Percentiles rank a stretch among this genome's conserved stretches.
Evolutionary conservation across 2,797 vertebrate genomes (phyloP).

Genomic region (Oryzias sinensis): DNA sequence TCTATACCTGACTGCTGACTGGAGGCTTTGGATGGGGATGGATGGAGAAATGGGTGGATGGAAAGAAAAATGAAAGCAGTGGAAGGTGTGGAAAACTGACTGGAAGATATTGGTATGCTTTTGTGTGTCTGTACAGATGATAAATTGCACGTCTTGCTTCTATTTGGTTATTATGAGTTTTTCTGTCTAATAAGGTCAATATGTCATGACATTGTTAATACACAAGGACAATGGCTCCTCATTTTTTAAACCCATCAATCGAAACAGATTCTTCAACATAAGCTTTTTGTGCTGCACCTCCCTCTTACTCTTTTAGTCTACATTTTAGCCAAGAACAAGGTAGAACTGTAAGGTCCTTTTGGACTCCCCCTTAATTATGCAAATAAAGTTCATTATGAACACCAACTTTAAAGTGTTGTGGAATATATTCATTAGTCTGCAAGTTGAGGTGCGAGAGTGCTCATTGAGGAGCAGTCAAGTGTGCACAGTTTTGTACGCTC

Average conservation of each 20-base stretch:
- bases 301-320: slow-evolving; percentile 23
- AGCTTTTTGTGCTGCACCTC: slow-evolving; percentile 37
- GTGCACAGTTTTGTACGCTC: slow-evolving; percentile 33
- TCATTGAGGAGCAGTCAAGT: slow-evolving; percentile 52
- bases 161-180: background rate
- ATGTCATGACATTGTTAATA: slow-evolving; percentile 36
- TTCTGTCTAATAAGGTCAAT: slow-evolving; percentile 6
- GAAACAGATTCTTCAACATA: slow-evolving; percentile 46
- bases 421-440: slow-evolving; percentile 64
- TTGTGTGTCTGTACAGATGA: slow-evolving; percentile 34
- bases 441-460: slow-evolving; percentile 32
- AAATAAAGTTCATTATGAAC: slow-evolving; percentile 72
- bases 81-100: slow-evolving; percentile 49
- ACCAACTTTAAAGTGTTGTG: slow-evolving; percentile 58
- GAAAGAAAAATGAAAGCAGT: slow-evolving; percentile 51
- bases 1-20: slow-evolving; percentile 73
- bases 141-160: slow-evolving; percentile 22
- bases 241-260: slow-evolving; percentile 45
- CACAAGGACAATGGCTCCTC: slow-evolving; percentile 46
- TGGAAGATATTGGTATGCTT: slow-evolving; percentile 36
- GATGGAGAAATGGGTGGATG: slow-evolving; percentile 54
- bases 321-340: slow-evolving; percentile 54
- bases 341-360: slow-evolving; percentile 71
- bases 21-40: slow-evolving; percentile 57
- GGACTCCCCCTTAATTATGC: slow-evolving; percentile 77